Evolutionary conservation across 1,140 invertebrate genomes (phyloP), one percentile per base, ranked within the genome.

Genomic region (Palaemon carinicauda): DNA sequence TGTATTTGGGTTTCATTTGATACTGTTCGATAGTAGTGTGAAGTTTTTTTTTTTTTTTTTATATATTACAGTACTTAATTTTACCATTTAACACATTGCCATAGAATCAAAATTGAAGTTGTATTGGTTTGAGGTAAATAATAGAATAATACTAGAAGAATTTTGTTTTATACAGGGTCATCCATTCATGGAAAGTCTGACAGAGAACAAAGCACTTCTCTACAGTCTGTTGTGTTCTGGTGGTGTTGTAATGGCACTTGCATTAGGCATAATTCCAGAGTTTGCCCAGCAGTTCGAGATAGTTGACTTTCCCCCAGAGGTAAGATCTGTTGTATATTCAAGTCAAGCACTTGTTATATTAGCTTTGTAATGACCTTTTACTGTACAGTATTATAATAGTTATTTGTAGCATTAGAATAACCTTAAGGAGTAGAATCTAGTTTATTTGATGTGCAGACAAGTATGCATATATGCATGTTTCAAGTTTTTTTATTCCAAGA

Each of bases 171-270:
- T 91, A 60, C 90, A 99, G 97, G 98, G 99, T 15, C 95, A 97
- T 91, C 99, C 99, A 2, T 99, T 98, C 90, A 99, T 99, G 99
- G 98, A 99, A 92, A 97, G 97, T 92, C 92, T 99, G 81, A 91
- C 91, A 21, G 96, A 98, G 90, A 99, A 99, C 92, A 96, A 96
- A 90, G 95, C 97, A 31, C 93, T 99, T 79, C 92, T 99, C 88
- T 98, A 97, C 92, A 97, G 97, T 91, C 94, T 99, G 60, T 65
- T 96, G 17, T 93, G 94, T 65, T 96, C 96, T 17, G 94, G 94
- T 24, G 93, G 92, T 60, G 93, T 95, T 24, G 95, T 98, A 65
- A 91, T 98, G 75, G 93, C 94, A 27, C 92, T 98, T 52, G 95
- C 96, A 12, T 93, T 95, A 79, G 96, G 96, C 80, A 85, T 95